A percentile compares a stretch with the other conserved stretches of the same genome.
phyloP scores from a whole-genome alignment of 2,113 vertebrate genomes.

The Pelvicachromis taeniatus region DNA sequence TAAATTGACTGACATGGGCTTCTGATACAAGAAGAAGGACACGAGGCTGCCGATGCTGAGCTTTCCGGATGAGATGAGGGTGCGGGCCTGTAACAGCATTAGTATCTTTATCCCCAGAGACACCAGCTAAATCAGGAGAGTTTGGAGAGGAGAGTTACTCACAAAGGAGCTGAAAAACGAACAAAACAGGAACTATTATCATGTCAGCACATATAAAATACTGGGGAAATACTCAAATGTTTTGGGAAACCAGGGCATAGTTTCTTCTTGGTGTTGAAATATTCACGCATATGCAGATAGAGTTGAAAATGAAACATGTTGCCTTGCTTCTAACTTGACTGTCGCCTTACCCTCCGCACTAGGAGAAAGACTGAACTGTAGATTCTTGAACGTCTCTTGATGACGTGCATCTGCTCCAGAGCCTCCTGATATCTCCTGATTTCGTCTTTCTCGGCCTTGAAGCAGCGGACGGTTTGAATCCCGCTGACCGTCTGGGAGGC shows the following conservation, averaged over 20 bases:
- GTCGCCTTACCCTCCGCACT: slow-evolving; percentile 65
- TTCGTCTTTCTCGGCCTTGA: slow-evolving; percentile 74
- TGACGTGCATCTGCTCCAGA: slow-evolving; percentile 50
- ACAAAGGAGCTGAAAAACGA: fast-evolving
- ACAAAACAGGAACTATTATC: neutral
- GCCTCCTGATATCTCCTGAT: slow-evolving; percentile 61
- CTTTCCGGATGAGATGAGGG: slow-evolving; percentile 66
- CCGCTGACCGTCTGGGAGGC: slow-evolving; percentile 70
- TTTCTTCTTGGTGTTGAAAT: neutral
- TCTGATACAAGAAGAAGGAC: slow-evolving; percentile 86
- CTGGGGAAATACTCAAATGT: neutral
- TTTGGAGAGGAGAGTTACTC: neutral
- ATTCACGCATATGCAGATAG: neutral
- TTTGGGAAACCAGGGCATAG: neutral
- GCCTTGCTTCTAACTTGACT: neutral
- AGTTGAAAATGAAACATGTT: neutral
- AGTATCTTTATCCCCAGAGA: slow-evolving; percentile 62
- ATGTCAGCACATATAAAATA: neutral
- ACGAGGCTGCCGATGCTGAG: slow-evolving; percentile 76
- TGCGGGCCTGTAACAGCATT: slow-evolving; percentile 73
- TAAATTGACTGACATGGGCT: slow-evolving; percentile 56
- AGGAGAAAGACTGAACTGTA: slow-evolving; percentile 50
- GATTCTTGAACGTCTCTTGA: slow-evolving; percentile 61
- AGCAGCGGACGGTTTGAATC: slow-evolving; percentile 78
- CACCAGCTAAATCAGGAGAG: slow-evolving; percentile 59